These are phyloP conservation scores for Candoia aspera DNA, from an alignment of 2,113 vertebrate genomes.

Conservation along the genomic window DNA sequence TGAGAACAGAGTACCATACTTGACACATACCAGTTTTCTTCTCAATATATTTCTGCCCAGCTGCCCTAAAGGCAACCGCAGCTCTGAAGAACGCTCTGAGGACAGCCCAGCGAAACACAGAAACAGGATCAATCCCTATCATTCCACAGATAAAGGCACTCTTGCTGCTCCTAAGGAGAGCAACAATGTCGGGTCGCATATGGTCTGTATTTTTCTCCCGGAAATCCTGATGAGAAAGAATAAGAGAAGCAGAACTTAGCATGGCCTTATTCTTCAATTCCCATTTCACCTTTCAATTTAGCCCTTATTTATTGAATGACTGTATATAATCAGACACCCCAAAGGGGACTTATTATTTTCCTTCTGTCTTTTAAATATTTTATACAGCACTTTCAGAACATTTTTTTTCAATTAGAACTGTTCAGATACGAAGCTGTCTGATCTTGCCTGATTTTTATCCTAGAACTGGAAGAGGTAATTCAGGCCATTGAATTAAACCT, in stretches of 20 bases:
- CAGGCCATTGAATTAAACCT: not conserved
- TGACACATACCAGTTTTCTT: constrained; percentile 86
- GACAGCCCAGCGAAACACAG: constrained; percentile 95
- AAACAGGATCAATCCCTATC: constrained; percentile 93
- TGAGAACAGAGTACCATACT: constrained; percentile 10
- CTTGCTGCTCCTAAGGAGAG: constrained; percentile 92
- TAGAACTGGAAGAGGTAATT: not conserved
- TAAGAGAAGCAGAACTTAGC: not conserved
- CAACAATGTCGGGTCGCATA: constrained; percentile 96
- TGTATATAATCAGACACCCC: too few relatives aligned
- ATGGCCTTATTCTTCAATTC: not conserved
- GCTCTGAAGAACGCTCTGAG: constrained; percentile 94
- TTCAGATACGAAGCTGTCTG: not conserved
- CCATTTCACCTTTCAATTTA: accelerated
- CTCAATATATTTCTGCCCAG: constrained; percentile 84
- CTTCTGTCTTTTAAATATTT: not conserved
- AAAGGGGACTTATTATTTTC: not conserved
- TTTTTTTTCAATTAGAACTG: not conserved
- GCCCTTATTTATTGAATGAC: not conserved
- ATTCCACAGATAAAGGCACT: constrained; percentile 93
- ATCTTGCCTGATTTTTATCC: not conserved
- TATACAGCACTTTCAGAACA: not conserved
- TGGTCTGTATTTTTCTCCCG: constrained; percentile 99
- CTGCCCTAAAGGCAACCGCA: constrained; percentile 88
- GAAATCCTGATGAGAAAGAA: constrained; percentile 82